Percentiles rank a stretch among this genome's conserved stretches.
Conservation (phyloP, 2,888 invertebrate species). For the Folsomia manolachei region DNA sequence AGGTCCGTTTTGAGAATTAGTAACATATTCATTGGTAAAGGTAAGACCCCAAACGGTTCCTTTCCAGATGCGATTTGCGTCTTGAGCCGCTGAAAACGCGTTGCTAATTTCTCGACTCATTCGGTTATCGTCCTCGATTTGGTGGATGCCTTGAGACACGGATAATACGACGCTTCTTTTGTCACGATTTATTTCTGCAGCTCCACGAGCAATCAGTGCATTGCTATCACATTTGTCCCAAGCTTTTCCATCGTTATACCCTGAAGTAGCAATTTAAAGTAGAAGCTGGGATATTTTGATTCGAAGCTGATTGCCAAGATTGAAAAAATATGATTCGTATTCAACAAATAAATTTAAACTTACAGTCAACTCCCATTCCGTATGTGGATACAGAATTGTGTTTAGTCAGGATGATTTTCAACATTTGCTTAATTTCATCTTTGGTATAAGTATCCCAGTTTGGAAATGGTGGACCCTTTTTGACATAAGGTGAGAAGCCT, state of each 20-base stretch:
- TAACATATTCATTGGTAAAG: slow-evolving; percentile 48
- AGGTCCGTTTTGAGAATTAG: slow-evolving; percentile 11
- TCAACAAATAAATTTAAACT: too few species aligned
- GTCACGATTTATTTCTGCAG: slow-evolving; percentile 29
- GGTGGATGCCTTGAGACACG: slow-evolving; percentile 43
- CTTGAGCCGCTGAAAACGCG: slow-evolving; percentile 44
- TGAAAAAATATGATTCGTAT: too few species aligned
- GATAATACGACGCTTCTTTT: slow-evolving; percentile 31
- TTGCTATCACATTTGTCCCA: slow-evolving; percentile 31
- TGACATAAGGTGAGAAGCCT: background rate
- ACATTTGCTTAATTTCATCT: slow-evolving; percentile 45
- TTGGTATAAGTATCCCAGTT: slow-evolving; percentile 42
- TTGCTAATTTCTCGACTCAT: slow-evolving; percentile 45
- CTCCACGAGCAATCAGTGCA: slow-evolving; percentile 15
- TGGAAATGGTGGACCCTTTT: slow-evolving; percentile 8
- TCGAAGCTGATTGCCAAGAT: too few species aligned
- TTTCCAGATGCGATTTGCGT: slow-evolving; percentile 38
- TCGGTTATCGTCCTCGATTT: slow-evolving; percentile 26
- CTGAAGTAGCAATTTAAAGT: too few species aligned
- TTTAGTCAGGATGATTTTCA: slow-evolving; percentile 31
- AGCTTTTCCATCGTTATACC: background rate
- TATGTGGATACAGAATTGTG: slow-evolving; percentile 38
- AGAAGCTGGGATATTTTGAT: too few species aligned
- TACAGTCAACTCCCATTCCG: slow-evolving; percentile 45
- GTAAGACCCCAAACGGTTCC: slow-evolving; percentile 47